Conservation (phyloP, 2,888 invertebrate species). For the Koerneria pararmatus region DNA sequence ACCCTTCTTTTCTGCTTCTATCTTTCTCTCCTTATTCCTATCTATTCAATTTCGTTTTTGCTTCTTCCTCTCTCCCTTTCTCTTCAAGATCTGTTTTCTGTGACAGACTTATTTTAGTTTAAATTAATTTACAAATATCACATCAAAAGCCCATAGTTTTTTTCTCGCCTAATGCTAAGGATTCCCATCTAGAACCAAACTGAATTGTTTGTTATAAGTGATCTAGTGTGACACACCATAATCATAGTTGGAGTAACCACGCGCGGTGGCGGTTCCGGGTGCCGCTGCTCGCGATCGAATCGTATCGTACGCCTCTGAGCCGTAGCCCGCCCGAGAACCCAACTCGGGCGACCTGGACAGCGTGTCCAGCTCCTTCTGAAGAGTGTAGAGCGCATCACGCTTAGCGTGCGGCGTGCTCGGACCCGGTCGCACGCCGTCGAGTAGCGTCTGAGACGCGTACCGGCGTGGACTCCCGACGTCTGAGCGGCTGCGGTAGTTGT, state of each 20-base stretch:
- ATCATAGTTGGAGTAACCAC: constrained; percentile 53
- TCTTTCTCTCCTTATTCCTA: no score
- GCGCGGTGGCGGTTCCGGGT: constrained; percentile 15
- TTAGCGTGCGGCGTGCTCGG: constrained; percentile 56
- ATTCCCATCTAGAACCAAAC: no score
- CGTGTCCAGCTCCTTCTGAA: constrained; percentile 59
- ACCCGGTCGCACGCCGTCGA: constrained; percentile 59
- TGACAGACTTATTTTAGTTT: no score
- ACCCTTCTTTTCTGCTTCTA: no score
- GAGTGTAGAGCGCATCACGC: constrained; percentile 56
- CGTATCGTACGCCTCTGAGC: constrained; percentile 53
- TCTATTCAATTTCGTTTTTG: no score
- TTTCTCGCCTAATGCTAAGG: no score
- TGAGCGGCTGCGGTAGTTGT: constrained; percentile 58
- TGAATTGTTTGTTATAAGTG: neutral
- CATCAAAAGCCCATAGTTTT: no score
- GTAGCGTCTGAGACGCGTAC: constrained; percentile 57
- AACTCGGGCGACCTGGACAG: constrained; percentile 51
- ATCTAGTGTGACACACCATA: constrained; percentile 43
- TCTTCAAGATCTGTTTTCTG: no score
- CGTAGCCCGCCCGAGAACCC: constrained; percentile 27
- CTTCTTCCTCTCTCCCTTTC: no score
- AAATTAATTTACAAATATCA: no score
- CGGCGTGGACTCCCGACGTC: constrained; percentile 55
- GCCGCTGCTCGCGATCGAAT: constrained; percentile 34